Percentiles rank a stretch among this genome's conserved stretches.
Conservation (phyloP, 2,888 invertebrate genomes). For the Hemistola chrysoprasaria region DNA sequence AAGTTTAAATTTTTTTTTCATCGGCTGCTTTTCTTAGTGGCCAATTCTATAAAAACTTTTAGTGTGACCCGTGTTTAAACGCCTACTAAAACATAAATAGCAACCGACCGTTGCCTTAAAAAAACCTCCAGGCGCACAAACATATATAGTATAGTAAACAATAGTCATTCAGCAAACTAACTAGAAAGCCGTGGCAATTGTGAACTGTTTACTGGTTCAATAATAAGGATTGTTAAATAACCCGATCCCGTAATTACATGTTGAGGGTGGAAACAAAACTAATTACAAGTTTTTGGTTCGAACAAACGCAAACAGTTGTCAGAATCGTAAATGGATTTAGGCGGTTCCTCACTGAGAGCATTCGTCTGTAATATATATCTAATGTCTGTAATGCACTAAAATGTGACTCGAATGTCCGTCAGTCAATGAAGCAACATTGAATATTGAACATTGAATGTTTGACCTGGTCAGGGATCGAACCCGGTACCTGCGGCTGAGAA, state of each 20-base stretch:
- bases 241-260: conserved; percentile 1
- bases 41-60: too few species aligned
- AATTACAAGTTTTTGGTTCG: conserved; percentile 28
- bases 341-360: conserved; percentile 1
- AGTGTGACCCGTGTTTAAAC: background rate
- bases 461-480: too few species aligned
- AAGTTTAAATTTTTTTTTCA: too few species aligned
- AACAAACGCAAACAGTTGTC: conserved; percentile 25
- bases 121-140: conserved; percentile 13
- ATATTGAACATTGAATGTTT: too few species aligned
- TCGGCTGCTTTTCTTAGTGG: too few species aligned
- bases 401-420: too few species aligned
- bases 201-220: background rate
- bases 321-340: conserved; percentile 24
- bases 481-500: too few species aligned
- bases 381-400: too few species aligned
- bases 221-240: conserved; percentile 3
- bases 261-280: conserved; percentile 23
- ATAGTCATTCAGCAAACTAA: conserved; percentile 1
- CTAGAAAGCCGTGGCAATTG: background rate
- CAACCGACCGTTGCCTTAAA: conserved; percentile 16
- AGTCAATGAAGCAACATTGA: too few species aligned
- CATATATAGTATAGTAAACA: too few species aligned
- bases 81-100: conserved; percentile 10
- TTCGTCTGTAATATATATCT: too few species aligned